phyloP scores from a whole-genome alignment of 1,140 invertebrate species.

The Drosophila nasuta region DNA sequence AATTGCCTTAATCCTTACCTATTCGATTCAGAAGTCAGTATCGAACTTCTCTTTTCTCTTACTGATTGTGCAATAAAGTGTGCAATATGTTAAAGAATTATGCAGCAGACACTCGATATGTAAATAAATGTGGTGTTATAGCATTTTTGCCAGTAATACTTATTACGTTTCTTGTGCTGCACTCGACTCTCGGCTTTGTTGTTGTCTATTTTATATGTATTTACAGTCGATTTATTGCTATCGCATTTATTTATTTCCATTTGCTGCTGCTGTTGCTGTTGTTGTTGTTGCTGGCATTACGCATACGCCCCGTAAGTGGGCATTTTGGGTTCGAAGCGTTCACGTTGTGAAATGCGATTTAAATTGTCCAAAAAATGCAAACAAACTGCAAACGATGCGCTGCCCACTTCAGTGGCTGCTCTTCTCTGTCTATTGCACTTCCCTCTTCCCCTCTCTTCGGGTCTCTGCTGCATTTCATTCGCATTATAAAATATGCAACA shows the following conservation, averaged over 20 bases:
- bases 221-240: constrained; percentile 54
- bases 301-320: constrained; percentile 34
- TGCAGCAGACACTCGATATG: too few relatives aligned
- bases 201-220: constrained; percentile 32
- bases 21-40: too few relatives aligned
- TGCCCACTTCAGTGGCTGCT: background rate
- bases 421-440: too few relatives aligned
- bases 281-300: constrained; percentile 35
- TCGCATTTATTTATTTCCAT: constrained; percentile 12
- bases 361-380: constrained; percentile 51
- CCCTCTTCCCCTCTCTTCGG: background rate
- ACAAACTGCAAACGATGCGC: constrained; percentile 23
- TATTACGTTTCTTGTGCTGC: too few relatives aligned
- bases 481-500: constrained; percentile 69
- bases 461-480: constrained; percentile 13
- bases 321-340: constrained; percentile 26
- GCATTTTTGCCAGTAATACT: too few relatives aligned
- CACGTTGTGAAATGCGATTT: constrained; percentile 50
- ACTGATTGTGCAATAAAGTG: too few relatives aligned
- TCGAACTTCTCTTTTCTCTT: too few relatives aligned
- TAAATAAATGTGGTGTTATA: too few relatives aligned
- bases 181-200: background rate
- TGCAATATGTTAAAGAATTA: too few relatives aligned
- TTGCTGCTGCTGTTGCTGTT: constrained; percentile 15
- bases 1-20: too few relatives aligned